Conservation (phyloP, 2,797 vertebrate genomes). For the Balearica regulorum region DNA sequence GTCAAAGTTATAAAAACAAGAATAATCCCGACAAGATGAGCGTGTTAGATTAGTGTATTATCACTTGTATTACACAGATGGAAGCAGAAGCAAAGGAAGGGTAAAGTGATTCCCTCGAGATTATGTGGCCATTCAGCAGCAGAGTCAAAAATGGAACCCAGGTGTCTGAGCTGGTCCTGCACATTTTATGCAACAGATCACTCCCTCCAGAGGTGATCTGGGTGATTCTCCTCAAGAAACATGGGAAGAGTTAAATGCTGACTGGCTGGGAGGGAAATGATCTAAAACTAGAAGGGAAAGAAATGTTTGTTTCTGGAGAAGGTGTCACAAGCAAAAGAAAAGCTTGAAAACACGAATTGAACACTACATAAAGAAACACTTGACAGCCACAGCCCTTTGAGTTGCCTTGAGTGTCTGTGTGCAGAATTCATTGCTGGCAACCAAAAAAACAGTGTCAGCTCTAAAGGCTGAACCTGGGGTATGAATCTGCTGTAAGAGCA, state of each 20-base stretch:
- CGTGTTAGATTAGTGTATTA: not conserved
- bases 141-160: not conserved
- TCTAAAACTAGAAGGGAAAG: not conserved
- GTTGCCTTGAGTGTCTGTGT: not conserved
- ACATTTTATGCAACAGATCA: not conserved
- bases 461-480: not conserved
- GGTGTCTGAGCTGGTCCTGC: not conserved
- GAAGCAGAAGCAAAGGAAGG: not conserved
- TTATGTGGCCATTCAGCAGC: not conserved
- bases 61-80: not conserved
- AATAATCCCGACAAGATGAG: not conserved
- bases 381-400: slow-evolving; percentile 3
- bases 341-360: not conserved
- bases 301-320: slow-evolving; percentile 10
- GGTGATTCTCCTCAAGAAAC: not conserved
- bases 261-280: not conserved
- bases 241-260: not conserved
- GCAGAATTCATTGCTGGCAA: slow-evolving; percentile 6
- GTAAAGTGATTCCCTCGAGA: not conserved
- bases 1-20: not conserved
- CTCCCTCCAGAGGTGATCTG: not conserved
- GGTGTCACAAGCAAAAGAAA: not conserved
- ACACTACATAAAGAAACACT: not conserved
- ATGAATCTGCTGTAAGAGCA: not conserved
- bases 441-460: not conserved